phyloP scores from a whole-genome alignment of 1,140 invertebrate genomes.

The Trypoxylus dichotomus region DNA sequence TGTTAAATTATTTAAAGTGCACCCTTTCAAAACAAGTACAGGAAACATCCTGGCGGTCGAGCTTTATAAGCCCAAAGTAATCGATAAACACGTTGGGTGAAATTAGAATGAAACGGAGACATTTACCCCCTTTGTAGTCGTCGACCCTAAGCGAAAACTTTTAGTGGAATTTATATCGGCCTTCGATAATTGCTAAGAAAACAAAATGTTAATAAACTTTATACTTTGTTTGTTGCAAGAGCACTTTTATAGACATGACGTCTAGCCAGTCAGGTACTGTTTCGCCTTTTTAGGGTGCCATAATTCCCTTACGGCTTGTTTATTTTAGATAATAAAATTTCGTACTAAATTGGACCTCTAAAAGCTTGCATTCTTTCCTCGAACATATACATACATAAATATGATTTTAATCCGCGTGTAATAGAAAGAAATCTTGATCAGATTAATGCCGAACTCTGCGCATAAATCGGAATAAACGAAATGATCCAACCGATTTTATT shows the following conservation, averaged over 20 bases:
- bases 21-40: not conserved
- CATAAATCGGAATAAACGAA: not conserved
- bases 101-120: not conserved
- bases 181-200: not conserved
- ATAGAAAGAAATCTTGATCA: not conserved
- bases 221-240: not conserved
- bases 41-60: not conserved
- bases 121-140: not conserved
- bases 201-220: not conserved
- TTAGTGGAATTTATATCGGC: not conserved
- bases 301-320: not conserved
- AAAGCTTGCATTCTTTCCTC: not conserved
- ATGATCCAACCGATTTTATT: not conserved
- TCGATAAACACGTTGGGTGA: not conserved
- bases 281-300: not conserved
- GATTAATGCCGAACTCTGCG: too few relatives aligned
- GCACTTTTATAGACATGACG: not conserved
- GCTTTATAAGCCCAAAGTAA: not conserved
- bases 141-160: not conserved
- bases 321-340: conserved; percentile 1
- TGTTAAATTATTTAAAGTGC: not conserved
- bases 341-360: not conserved
- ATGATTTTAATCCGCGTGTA: not conserved
- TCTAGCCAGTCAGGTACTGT: not conserved
- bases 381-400: not conserved